Conservation (phyloP, 2,113 vertebrate species). For the Chaetops frenatus region DNA sequence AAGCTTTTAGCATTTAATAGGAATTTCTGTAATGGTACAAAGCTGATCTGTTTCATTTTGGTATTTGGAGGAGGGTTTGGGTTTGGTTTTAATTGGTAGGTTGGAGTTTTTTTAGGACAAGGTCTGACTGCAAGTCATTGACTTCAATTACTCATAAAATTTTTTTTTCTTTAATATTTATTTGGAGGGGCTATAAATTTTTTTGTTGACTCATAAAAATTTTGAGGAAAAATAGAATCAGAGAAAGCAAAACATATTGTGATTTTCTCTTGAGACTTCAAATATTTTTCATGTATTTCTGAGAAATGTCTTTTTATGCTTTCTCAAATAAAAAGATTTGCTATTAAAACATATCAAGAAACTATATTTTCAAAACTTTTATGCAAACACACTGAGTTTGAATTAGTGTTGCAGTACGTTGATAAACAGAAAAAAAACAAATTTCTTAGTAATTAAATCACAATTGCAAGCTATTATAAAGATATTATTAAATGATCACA, state of each 20-base stretch:
- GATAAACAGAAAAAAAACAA: neutral
- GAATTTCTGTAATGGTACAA: neutral
- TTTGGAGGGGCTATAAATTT: fast-evolving
- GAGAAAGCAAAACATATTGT: neutral
- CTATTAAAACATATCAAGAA: neutral
- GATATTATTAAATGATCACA: neutral
- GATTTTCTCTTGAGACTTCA: neutral
- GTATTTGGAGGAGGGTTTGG: neutral
- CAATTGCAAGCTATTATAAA: neutral
- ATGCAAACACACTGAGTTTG: neutral
- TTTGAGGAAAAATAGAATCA: neutral
- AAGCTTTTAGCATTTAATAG: neutral
- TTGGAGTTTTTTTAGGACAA: neutral
- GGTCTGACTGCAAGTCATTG: neutral
- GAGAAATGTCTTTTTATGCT: neutral
- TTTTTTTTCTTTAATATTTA: neutral
- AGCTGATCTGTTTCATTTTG: neutral
- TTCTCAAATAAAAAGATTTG: neutral
- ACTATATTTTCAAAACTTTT: neutral
- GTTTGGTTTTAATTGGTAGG: fast-evolving
- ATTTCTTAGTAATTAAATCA: neutral
- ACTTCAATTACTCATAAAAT: neutral
- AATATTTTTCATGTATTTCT: neutral
- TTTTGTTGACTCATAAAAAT: neutral
- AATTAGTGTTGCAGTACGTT: neutral